Base-by-base conservation (phyloP, 2,888 invertebrate genomes). In the Leptinotarsa rubiginosa region DNA sequence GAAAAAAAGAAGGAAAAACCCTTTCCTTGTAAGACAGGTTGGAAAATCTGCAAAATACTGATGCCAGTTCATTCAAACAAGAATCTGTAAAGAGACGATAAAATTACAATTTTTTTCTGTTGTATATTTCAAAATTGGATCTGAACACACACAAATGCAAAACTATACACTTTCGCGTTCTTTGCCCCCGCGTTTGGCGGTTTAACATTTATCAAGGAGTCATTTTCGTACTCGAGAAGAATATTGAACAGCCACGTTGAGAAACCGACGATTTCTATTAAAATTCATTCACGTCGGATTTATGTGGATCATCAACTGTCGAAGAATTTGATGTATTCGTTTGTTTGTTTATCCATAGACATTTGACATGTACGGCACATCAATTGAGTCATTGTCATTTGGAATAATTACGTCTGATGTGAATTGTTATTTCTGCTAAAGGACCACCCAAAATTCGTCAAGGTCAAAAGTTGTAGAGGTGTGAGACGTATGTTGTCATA, bases 211-310 rank as follows among this genome's bases (percentile, higher is more conserved):
- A 56, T 56, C 56, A 12, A n/a, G 2, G 18, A 52, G 0, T 22
- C 56, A 56, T 22, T 56, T 56, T 56, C 22, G 20, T 15, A 22
- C 56, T 22, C 12, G 20, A 3, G 22, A 56, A 22, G 22, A 56
- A 56, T 56, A 22, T 56, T 56, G 13, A 56, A 52, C 52, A 52
- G 18, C 18, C 2, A 10, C 7, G 52, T 41, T 41, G 41, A 2
- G 41, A 41, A 52, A 12, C 13, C 22, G 22, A 22, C 56, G 56
- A 56, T 56, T 56, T 56, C 56, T 56, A 22, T 56, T 56, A 18
- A 59, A 62, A 62, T 62, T 41, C 41, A 62, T 62, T 62, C 62
- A 62, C 62, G 62, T 62, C n/a, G 10, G 31, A 62, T 62, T 62
- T 62, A 62, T 62, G 62, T 62, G 31, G 62, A 41, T 16, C 62